Evolutionary conservation across 2,113 vertebrate species (phyloP), one percentile per base, ranked within the genome.

Genomic region (Spea multiplicata): DNA sequence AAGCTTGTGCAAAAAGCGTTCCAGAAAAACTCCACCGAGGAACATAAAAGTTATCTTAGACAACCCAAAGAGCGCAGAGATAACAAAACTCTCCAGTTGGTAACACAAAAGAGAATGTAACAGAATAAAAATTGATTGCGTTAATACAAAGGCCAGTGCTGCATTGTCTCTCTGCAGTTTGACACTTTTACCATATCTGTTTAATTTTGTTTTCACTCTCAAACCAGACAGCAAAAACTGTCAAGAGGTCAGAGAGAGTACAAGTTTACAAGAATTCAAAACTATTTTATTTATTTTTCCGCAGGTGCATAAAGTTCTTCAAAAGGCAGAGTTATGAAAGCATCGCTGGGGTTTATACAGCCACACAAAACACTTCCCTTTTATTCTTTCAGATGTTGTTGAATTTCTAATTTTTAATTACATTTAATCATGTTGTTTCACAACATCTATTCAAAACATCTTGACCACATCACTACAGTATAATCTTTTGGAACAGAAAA

Each of bases 191-290:
- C 61, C 65, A 8, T 49, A 55, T 76, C 66, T 76, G 52, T 57
- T 68, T 59, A 69, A 45, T 55, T 76, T 68, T 67, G 8, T 67
- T 76, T 76, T 50, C 66, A 10, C 45, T 45, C 44, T 69, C 13
- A 69, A 59, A 76, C 13, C 52, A 70, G 66, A 76, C 66, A 30
- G 16, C 10, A 49, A 49, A 69, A 17, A 47, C 45, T 59, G 6
- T 55, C 65, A 17, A 52, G 53, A 76, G 75, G 75, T 76, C 75
- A 69, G 66, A 70, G 45, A 76, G 53, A 76, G 75, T 66, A 69
- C 75, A 76, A 48, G 75, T 57, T 68, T 59, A 57, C 4, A 10
- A 57, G 44, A 9, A 68, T 50, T 57, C 16, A 44, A 76, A 30
- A 44, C 12, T 30, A 30, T 30, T 30, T 57, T 50, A 57, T 9